These are phyloP conservation scores for Dysmachus trigonus DNA, from an alignment of 2,888 invertebrate species.

Conservation along the genomic window DNA sequence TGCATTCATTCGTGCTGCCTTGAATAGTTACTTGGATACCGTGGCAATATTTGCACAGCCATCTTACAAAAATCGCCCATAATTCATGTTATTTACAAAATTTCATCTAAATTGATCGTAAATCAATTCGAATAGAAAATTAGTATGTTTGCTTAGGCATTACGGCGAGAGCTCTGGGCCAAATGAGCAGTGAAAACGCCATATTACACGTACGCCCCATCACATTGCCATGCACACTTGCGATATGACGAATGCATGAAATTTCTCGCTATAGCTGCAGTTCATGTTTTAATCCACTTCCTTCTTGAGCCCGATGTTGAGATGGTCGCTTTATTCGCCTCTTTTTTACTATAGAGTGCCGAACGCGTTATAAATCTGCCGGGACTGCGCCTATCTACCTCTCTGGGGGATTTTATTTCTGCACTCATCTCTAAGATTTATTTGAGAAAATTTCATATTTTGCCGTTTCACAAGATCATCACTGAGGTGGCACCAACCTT, in stretches of 20 bases:
- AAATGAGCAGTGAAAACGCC: slow-evolving; percentile 12
- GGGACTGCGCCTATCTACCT: slow-evolving; percentile 4
- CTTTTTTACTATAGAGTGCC: not conserved
- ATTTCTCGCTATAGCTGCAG: not conserved
- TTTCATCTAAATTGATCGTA: slow-evolving; percentile 35
- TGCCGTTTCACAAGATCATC: slow-evolving; percentile 27
- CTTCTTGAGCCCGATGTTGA: not conserved
- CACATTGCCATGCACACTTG: not conserved
- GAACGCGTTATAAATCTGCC: slow-evolving; percentile 3
- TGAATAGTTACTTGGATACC: no score
- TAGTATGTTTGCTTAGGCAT: slow-evolving; percentile 34
- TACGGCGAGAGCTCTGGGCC: not conserved
- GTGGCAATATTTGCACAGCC: not conserved
- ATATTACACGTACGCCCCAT: not conserved
- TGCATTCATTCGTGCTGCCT: not conserved
- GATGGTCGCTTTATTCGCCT: not conserved
- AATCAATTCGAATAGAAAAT: slow-evolving; percentile 38
- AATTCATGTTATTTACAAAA: slow-evolving; percentile 31
- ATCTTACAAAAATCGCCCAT: not conserved
- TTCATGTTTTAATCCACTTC: slow-evolving; percentile 33
- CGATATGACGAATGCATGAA: slow-evolving; percentile 12
- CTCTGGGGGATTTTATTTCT: slow-evolving; percentile 9
- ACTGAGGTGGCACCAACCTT: slow-evolving; percentile 23
- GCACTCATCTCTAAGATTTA: slow-evolving; percentile 9
- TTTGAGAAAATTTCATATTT: slow-evolving; percentile 34